Evolutionary conservation across 2,113 vertebrate species (phyloP).

Genomic region (Megalops atlanticus): DNA sequence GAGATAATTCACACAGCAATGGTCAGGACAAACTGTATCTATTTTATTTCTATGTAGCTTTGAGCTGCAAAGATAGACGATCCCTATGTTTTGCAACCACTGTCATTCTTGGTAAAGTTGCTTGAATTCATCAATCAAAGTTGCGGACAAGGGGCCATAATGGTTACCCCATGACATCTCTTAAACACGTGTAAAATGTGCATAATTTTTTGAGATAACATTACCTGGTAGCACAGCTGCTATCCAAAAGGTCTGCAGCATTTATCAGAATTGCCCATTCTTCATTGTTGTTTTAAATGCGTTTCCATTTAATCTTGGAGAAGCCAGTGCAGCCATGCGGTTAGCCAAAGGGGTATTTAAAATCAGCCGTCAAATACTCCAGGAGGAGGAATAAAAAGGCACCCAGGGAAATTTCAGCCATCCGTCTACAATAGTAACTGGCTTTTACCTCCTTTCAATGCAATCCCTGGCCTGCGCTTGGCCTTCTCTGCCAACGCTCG

Average conservation of each 20-base stretch:
- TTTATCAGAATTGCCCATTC: not conserved
- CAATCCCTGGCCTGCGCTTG: constrained; percentile 7
- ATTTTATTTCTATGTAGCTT: not conserved
- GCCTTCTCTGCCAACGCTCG: not conserved
- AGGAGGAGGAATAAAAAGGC: constrained; percentile 27
- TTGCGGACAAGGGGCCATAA: too few relatives aligned
- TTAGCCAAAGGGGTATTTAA: not conserved
- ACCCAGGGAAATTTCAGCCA: constrained; percentile 27
- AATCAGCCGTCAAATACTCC: constrained; percentile 20
- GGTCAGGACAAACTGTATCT: not conserved
- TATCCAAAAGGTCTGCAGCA: not conserved
- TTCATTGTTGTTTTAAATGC: not conserved
- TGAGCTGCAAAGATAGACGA: not conserved
- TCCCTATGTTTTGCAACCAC: too few relatives aligned
- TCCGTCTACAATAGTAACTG: constrained; percentile 24
- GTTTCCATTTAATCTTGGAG: not conserved
- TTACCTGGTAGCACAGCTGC: not conserved
- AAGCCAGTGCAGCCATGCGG: not conserved
- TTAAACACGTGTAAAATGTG: not conserved
- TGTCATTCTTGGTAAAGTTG: too few relatives aligned
- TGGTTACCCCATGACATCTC: not conserved
- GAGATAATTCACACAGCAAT: not conserved
- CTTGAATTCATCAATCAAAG: too few relatives aligned
- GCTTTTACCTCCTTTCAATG: not conserved
- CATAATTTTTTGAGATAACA: not conserved